phyloP scores from a whole-genome alignment of 2,113 vertebrate species.

The Felis catus region F.catus_Fca126_mat1.0 CM031424.1:46886001-46886500 shows the following conservation, averaged over 20 bases:
- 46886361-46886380: neutral
- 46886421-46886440: neutral
- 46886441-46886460: neutral
- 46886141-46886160: neutral
- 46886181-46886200: neutral
- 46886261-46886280: neutral
- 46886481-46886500: neutral
- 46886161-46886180: neutral
- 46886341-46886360: neutral
- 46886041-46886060: neutral
- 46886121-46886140: conserved; percentile 7
- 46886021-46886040: neutral
- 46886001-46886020: neutral
- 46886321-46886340: neutral
- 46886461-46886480: conserved; percentile 6
- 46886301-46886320: neutral
- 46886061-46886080: neutral
- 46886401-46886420: neutral
- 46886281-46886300: neutral
- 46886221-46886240: neutral
- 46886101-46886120: neutral
- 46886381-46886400: neutral
- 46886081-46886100: neutral
- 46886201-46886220: neutral
- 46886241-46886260: neutral